phyloP scores from a whole-genome alignment of 2,888 invertebrate species.

The Nipponacmea schrenckii region DNA sequence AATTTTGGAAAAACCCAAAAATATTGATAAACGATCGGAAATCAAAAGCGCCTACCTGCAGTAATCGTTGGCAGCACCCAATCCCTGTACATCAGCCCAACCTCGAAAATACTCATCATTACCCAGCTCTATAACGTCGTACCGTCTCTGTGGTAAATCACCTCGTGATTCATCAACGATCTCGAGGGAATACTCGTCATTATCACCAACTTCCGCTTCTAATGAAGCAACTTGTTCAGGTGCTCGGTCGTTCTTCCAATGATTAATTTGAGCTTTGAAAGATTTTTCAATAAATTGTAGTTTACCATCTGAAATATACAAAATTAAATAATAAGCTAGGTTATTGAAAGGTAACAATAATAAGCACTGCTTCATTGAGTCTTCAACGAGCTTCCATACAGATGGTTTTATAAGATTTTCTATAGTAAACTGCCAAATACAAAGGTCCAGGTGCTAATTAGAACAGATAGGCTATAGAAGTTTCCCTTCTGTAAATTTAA shows the following conservation, averaged over 20 bases:
- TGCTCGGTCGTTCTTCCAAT: not conserved
- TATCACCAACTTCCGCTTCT: conserved; percentile 32
- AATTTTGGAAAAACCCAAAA: no score
- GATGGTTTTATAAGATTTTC: no score
- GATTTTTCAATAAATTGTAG: conserved; percentile 15
- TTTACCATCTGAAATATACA: conserved; percentile 5
- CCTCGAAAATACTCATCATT: conserved; percentile 40
- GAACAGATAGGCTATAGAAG: no score
- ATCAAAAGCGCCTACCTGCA: conserved; percentile 37
- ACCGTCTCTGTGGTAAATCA: conserved; percentile 33
- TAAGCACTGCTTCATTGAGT: no score
- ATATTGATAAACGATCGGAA: no score
- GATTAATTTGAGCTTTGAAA: not conserved
- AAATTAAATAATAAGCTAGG: no score
- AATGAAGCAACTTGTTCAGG: conserved; percentile 25
- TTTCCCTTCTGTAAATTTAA: no score
- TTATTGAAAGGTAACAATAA: no score
- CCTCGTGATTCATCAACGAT: conserved; percentile 27
- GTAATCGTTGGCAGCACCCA: conserved; percentile 49
- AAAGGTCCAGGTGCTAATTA: no score
- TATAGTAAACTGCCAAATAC: no score
- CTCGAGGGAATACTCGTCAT: conserved; percentile 30
- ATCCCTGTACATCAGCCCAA: conserved; percentile 50
- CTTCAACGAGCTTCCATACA: no score
- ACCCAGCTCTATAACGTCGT: conserved; percentile 40